Base-by-base conservation (phyloP, 2,113 vertebrate genomes). In the Piaya cayana region DNA sequence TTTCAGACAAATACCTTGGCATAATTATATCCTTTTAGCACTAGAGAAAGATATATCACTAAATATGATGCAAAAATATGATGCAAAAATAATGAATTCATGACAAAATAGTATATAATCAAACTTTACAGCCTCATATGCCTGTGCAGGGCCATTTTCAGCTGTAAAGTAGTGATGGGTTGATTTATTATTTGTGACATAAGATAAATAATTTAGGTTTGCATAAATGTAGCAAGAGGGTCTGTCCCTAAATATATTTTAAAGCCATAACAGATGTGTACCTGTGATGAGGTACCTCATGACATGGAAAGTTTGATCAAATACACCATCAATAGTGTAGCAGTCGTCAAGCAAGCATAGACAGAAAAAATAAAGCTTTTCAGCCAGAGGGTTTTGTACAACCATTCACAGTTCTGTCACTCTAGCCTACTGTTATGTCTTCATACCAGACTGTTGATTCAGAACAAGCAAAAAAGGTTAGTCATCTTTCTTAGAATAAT, bases 181-280 rank as follows among this genome's bases (percentile, higher is more conserved):
- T 94, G 96, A 94, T 93, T 92, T 96, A 97, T 92, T 86, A 88
- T 93, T 93, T 93, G 88, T 96, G 92, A 95, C 94, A 95, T 76
- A 68, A 82, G 23, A 93, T 95, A 95, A 97, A 96, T 93, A 89
- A 96, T 95, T 95, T 91, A 95, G 36, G n/a, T 53, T 91, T 91
- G 67, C 25, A 89, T 89, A 95, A 85, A 92, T 89, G 87, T 90
- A 92, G 84, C 78, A 92, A 91, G 81, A 90, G 20, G 32, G 92
- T 96, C 79, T 88, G 84, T 95, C 91, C 75, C 75, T 95, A 95
- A 96, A 95, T 95, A 67, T 60, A 87, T 82, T 95, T 96, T 85
- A 80, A 84, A 90, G 75, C 36, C 34, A 22, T 89, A 92, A 82
- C 45, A 69, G 55, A 77, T 49, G 60, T 65, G 22, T 58, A 71